These are phyloP conservation scores for Physocephala rufipes DNA, from an alignment of 2,888 invertebrate species.

Conservation along the genomic window DNA sequence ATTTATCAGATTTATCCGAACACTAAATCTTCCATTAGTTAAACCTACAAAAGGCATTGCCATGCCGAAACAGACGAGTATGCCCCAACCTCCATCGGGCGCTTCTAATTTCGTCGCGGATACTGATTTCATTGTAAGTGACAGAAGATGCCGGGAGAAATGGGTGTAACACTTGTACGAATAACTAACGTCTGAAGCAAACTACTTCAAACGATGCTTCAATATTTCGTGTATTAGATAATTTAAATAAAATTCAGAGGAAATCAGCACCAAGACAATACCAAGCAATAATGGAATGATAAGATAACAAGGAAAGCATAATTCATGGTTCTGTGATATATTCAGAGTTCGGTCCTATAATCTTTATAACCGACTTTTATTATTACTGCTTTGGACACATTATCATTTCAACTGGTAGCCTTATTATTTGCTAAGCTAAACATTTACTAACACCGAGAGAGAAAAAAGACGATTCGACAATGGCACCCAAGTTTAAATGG, in stretches of 20 bases:
- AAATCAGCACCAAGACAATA: background rate
- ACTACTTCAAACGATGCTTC: background rate
- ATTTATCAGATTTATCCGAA: background rate
- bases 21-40: background rate
- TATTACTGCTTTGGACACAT: too few species aligned
- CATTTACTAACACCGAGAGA: too few species aligned
- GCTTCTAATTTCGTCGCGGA: constrained; percentile 60
- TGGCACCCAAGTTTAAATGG: too few species aligned
- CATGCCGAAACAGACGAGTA: constrained; percentile 77
- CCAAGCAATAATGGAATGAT: background rate
- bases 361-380: too few species aligned
- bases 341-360: too few species aligned
- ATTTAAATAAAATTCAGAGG: background rate
- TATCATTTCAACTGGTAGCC: too few species aligned
- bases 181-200: background rate
- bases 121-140: constrained; percentile 41
- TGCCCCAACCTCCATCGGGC: constrained; percentile 86
- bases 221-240: background rate
- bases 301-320: too few species aligned
- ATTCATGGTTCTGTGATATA: too few species aligned
- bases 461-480: too few species aligned
- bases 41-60: constrained; percentile 78
- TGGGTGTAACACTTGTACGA: background rate
- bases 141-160: background rate
- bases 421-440: too few species aligned